Base-by-base conservation (phyloP, 2,888 invertebrate species). In the Hemaris fuciformis region DNA sequence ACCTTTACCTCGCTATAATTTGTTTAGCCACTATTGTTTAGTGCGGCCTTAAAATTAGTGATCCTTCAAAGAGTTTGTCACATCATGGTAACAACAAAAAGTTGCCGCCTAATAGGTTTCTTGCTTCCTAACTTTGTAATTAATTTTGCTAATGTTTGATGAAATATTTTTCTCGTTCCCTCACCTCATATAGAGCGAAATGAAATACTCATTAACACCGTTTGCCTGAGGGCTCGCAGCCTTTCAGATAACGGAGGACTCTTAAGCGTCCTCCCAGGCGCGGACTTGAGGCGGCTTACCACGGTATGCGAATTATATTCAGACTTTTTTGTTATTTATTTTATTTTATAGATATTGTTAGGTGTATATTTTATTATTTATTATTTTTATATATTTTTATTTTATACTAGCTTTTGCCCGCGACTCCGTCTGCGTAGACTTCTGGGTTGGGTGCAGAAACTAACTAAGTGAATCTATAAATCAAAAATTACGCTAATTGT, bases 191-290 rank as follows among this genome's bases (percentile, higher is more conserved):
- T 58, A 38, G 61, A 57, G 57, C 41, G 43, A 61, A 61, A 61
- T 61, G 46, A 58, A 61, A 61, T 34, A 61, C 57, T 61, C 61
- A 61, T 61, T 61, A 57, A 57, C 15, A 46, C 57, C 34, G 38
- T 22, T 43, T 22, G 38, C 23, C 61, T 45, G 57, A 45, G 57
- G 57, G 45, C 61, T 56, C 61, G 38, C 25, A 53, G 46, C 38
- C 45, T 61, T 20, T 38, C 58, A 61, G 57, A 61, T 61, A 61
- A 61, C 57, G 45, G 38, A 42, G 46, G 38, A 57, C 57, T 45
- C 57, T 61, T 61, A 61, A 61, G 61, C 46, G 38, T 43, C 45
- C n/a, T 23, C n/a, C 38, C 46, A 46, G 57, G 46, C 10, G 10
- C 27, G 57, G 43, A 45, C 15, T 59, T 34, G 13, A 31, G 10